Conservation (phyloP, 2,888 invertebrate genomes). For the Neocrepidodera transversa region DNA sequence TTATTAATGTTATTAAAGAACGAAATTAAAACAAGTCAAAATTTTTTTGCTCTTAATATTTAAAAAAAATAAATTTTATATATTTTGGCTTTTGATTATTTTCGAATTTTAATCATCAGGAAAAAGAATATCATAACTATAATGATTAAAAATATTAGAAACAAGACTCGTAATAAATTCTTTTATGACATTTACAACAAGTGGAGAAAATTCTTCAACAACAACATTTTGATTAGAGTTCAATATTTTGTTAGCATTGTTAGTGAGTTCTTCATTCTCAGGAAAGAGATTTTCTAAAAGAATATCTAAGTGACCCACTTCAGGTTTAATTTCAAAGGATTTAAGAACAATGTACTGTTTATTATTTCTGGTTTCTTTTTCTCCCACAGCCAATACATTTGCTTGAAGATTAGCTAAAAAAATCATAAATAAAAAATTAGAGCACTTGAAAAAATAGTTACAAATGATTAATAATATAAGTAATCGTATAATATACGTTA, state of each 20-base stretch:
- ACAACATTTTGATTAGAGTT: constrained; percentile 76
- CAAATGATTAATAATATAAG: too few relatives aligned
- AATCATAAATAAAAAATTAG: neutral
- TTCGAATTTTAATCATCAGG: constrained; percentile 27
- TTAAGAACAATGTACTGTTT: neutral
- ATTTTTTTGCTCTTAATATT: too few relatives aligned
- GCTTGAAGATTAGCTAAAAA: constrained; percentile 8
- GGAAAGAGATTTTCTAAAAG: constrained; percentile 66
- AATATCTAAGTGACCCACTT: constrained; percentile 62
- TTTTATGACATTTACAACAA: constrained; percentile 67
- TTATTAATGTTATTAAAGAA: too few relatives aligned
- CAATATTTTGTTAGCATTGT: constrained; percentile 72
- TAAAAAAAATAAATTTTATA: too few relatives aligned
- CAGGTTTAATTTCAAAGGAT: constrained; percentile 56
- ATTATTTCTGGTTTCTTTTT: neutral
- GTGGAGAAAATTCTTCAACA: constrained; percentile 69
- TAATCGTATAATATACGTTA: too few relatives aligned
- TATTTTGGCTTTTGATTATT: too few relatives aligned
- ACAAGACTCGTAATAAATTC: constrained; percentile 62
- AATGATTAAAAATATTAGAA: constrained; percentile 63
- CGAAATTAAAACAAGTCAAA: too few relatives aligned
- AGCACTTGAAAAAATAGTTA: too few relatives aligned
- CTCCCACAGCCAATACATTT: constrained; percentile 61
- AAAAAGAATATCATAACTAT: constrained; percentile 62
- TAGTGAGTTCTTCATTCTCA: constrained; percentile 65